phyloP scores from a whole-genome alignment of 2,888 invertebrate species.

The Tetropium fuscum region DNA sequence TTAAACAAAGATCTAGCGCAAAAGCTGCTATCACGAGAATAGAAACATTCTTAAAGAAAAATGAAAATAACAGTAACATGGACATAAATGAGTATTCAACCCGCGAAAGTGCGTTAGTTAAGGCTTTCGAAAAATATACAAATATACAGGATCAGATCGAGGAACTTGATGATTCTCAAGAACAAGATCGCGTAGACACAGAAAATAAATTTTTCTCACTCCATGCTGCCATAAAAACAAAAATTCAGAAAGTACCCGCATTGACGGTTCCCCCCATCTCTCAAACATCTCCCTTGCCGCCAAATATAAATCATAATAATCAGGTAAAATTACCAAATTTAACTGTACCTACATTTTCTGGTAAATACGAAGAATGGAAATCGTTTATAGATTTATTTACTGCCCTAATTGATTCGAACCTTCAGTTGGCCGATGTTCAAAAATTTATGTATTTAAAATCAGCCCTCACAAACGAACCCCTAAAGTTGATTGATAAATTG shows the following conservation, averaged over 20 bases:
- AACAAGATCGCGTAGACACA: background rate
- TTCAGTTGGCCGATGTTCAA: slow-evolving; percentile 4
- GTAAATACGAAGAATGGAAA: slow-evolving; percentile 10
- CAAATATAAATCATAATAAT: background rate
- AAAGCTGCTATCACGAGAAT: background rate
- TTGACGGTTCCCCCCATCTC: background rate
- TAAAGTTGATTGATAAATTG: slow-evolving; percentile 9
- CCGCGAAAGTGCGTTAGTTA: background rate
- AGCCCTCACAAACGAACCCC: background rate
- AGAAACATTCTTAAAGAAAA: slow-evolving; percentile 4
- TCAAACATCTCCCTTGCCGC: background rate
- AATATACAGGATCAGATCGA: slow-evolving; percentile 3
- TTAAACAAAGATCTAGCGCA: background rate
- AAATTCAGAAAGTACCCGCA: background rate
- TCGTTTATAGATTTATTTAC: slow-evolving; percentile 13
- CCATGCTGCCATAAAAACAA: background rate
- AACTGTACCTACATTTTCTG: slow-evolving; percentile 3
- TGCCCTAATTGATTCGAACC: slow-evolving; percentile 2
- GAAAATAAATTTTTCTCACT: background rate
- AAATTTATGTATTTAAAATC: slow-evolving; percentile 12
- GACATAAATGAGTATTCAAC: background rate
- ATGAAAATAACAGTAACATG: background rate
- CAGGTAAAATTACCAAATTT: background rate
- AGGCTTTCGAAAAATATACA: slow-evolving; percentile 1
- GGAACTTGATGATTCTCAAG: background rate